These are phyloP conservation scores for Pantherophis alleghaniensis DNA, from an alignment of 2,797 vertebrate genomes.

Conservation along the genomic window DNA sequence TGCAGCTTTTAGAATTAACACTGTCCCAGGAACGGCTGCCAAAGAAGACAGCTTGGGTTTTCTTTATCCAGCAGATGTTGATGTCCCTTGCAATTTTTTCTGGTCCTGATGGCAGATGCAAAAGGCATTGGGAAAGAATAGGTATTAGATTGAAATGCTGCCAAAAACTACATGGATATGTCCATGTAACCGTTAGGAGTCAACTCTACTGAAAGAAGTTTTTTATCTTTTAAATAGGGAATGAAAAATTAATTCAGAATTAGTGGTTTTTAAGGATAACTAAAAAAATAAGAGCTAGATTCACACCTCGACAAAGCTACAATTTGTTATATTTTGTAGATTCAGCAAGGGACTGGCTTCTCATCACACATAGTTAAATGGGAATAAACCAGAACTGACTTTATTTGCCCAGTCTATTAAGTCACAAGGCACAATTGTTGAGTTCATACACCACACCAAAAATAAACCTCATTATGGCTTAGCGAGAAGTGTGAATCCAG, in stretches of 20 bases:
- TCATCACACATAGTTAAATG: neutral
- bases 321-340: neutral
- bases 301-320: neutral
- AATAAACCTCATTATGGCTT: neutral
- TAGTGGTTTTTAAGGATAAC: neutral
- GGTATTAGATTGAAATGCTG: neutral
- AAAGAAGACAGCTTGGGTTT: no score
- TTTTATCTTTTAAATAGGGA: neutral
- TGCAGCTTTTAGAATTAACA: neutral
- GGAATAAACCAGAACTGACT: neutral
- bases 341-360: neutral
- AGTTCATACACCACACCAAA: neutral
- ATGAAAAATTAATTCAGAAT: neutral
- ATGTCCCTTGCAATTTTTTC: neutral
- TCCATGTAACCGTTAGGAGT: neutral
- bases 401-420: neutral
- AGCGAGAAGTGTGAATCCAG: neutral
- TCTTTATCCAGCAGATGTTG: neutral
- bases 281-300: neutral
- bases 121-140: neutral
- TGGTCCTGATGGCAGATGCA: neutral
- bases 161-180: neutral
- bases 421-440: neutral
- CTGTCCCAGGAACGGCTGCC: neutral
- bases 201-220: neutral